These are phyloP conservation scores for Stegastes partitus DNA, from an alignment of 2,113 vertebrate genomes.

Conservation along the genomic window DNA sequence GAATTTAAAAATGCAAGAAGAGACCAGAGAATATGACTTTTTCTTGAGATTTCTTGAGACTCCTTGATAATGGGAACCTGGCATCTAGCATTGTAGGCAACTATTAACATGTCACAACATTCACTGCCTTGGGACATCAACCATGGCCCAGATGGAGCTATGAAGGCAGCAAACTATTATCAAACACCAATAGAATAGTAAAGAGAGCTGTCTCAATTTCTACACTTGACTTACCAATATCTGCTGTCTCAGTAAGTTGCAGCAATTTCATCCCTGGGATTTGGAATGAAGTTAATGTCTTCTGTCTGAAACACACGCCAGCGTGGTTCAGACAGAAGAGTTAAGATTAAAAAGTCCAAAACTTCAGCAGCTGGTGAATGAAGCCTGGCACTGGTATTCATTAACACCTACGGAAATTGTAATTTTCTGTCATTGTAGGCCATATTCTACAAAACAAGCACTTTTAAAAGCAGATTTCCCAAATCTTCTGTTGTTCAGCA, in stretches of 20 bases:
- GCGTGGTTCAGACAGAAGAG: neutral
- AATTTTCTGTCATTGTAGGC: too few relatives aligned
- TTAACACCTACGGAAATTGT: too few relatives aligned
- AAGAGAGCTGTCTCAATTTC: constrained; percentile 1
- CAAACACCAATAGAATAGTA: constrained; percentile 5
- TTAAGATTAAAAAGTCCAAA: neutral
- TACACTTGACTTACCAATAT: neutral
- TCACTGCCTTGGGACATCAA: neutral
- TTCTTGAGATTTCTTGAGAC: neutral
- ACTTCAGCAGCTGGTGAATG: too few relatives aligned
- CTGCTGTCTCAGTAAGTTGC: neutral
- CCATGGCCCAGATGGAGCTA: neutral
- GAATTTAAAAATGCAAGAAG: constrained; percentile 27
- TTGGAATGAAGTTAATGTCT: neutral
- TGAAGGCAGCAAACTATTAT: constrained; percentile 14
- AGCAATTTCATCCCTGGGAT: neutral
- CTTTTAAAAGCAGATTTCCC: too few relatives aligned
- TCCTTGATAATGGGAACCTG: constrained; percentile 18
- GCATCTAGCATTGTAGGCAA: neutral
- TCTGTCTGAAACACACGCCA: neutral
- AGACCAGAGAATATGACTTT: constrained; percentile 2
- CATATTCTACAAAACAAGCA: too few relatives aligned
- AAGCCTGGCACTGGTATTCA: too few relatives aligned
- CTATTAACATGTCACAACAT: constrained; percentile 24
- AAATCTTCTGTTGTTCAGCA: too few relatives aligned